These are phyloP conservation scores for Sminthurides aquaticus DNA, from an alignment of 2,888 invertebrate genomes.

Conservation along the genomic window DNA sequence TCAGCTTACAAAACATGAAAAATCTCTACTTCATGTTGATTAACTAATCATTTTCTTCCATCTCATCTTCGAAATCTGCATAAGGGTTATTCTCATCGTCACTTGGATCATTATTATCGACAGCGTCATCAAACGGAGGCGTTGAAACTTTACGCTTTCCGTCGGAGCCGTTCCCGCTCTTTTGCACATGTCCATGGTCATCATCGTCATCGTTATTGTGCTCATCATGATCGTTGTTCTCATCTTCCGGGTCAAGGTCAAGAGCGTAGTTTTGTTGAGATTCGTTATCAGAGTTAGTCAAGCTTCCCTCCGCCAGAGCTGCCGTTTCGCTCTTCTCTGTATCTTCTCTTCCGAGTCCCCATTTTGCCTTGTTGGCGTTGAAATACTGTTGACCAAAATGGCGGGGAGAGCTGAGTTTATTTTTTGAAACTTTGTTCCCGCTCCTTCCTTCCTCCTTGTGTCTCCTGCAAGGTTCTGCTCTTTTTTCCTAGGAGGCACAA, in stretches of 20 bases:
- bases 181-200: too few species aligned
- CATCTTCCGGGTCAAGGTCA: slow-evolving; percentile 5
- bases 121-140: too few species aligned
- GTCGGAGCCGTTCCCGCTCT: too few species aligned
- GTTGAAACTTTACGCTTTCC: too few species aligned
- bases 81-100: too few species aligned
- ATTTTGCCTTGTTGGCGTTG: not conserved
- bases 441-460: slow-evolving; percentile 27
- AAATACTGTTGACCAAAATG: not conserved
- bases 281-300: slow-evolving; percentile 39
- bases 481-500: slow-evolving; percentile 29
- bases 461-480: slow-evolving; percentile 34
- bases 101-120: too few species aligned
- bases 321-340: slow-evolving; percentile 39
- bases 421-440: not conserved
- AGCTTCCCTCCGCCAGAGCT: slow-evolving; percentile 40
- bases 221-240: too few species aligned
- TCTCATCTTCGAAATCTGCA: too few species aligned
- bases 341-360: slow-evolving; percentile 10
- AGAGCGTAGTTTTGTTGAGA: slow-evolving; percentile 21
- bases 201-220: too few species aligned
- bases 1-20: too few species aligned
- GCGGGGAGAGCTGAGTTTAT: slow-evolving; percentile 14
- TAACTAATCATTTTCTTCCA: too few species aligned
- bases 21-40: too few species aligned